A percentile compares a stretch with the other conserved stretches of the same genome.
Conservation (phyloP, 2,113 vertebrate genomes). For the Todiramphus chloris region DNA sequence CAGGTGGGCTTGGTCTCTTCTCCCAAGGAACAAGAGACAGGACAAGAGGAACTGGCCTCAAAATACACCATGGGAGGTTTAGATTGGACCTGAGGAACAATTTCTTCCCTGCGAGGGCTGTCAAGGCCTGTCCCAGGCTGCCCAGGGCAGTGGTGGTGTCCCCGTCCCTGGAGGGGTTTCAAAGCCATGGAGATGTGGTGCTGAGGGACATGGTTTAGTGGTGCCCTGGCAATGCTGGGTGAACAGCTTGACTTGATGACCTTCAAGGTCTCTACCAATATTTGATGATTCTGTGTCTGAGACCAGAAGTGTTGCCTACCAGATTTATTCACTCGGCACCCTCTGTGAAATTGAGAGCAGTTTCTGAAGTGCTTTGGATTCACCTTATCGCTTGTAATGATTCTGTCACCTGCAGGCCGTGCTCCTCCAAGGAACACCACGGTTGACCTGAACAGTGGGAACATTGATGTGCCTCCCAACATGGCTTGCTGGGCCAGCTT, state of each 20-base stretch:
- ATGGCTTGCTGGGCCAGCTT: conserved; percentile 99
- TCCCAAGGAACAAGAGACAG: too few species aligned
- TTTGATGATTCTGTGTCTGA: neutral
- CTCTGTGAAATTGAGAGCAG: neutral
- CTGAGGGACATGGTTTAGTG: neutral
- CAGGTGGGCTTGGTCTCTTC: too few species aligned
- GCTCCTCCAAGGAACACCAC: conserved; percentile 93
- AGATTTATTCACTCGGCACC: neutral
- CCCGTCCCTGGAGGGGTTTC: too few species aligned
- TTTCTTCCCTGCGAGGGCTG: neutral
- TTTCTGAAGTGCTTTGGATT: neutral
- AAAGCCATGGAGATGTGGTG: too few species aligned
- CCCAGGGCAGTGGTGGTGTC: too few species aligned
- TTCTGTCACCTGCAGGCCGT: conserved; percentile 77
- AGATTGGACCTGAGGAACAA: neutral
- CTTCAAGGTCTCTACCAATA: neutral
- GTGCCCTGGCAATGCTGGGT: neutral
- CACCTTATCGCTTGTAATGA: neutral
- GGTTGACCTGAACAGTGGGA: conserved; percentile 95
- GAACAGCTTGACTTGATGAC: neutral
- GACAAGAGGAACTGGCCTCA: too few species aligned
- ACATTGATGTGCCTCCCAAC: conserved; percentile 96
- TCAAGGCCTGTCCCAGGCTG: too few species aligned
- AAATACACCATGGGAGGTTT: neutral
- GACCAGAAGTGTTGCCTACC: neutral